phyloP scores from a whole-genome alignment of 2,888 invertebrate species.

The Habrosyne pyritoides region DNA sequence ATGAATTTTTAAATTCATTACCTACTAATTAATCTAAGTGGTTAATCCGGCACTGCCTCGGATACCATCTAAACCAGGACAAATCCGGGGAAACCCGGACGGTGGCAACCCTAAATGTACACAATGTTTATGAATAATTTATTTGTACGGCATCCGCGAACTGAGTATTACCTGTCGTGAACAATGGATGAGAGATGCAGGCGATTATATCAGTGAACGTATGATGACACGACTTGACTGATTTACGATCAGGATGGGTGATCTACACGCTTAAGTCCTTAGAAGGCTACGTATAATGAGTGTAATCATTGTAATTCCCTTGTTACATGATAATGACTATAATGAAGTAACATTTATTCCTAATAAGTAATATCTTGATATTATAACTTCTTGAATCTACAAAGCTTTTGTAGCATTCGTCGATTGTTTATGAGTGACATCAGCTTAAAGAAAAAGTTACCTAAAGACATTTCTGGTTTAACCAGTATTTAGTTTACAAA shows the following conservation, averaged over 20 bases:
- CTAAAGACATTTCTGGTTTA: neutral
- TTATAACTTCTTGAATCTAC: neutral
- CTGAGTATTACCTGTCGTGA: slow-evolving; percentile 46
- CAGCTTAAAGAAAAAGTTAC: neutral
- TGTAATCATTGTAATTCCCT: slow-evolving; percentile 39
- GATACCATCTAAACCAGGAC: too few species aligned
- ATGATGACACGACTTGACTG: slow-evolving; percentile 48
- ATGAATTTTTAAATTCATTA: too few species aligned
- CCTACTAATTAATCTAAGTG: too few species aligned
- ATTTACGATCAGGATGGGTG: slow-evolving; percentile 57
- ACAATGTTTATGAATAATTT: slow-evolving; percentile 62
- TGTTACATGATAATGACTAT: slow-evolving; percentile 29
- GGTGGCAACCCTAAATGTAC: too few species aligned
- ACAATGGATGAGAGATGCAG: slow-evolving; percentile 61
- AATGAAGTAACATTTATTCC: slow-evolving; percentile 21
- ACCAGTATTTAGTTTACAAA: neutral
- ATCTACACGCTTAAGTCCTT: slow-evolving; percentile 36
- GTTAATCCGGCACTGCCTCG: too few species aligned
- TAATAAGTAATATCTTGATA: neutral
- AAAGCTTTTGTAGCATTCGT: neutral
- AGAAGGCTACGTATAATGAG: slow-evolving; percentile 33
- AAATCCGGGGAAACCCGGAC: too few species aligned
- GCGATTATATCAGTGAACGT: slow-evolving; percentile 63
- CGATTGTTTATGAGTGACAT: neutral
- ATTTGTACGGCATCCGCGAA: slow-evolving; percentile 59